Conservation (phyloP, 2,797 vertebrate species). For the Poecilia gillii region DNA sequence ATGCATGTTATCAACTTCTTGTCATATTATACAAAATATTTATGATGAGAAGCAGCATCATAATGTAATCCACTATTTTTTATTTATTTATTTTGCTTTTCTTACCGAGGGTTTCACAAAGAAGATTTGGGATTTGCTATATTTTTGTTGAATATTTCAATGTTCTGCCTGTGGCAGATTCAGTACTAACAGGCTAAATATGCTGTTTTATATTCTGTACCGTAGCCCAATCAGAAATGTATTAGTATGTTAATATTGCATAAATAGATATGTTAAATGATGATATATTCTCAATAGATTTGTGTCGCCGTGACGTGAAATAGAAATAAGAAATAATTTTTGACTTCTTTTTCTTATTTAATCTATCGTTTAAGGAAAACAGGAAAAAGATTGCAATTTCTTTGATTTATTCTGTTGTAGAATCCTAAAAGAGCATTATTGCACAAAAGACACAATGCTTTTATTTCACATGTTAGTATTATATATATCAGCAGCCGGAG, state of each 20-base stretch:
- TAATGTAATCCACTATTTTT: not conserved
- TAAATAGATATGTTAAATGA: not conserved
- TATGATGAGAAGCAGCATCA: not conserved
- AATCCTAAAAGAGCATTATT: not conserved
- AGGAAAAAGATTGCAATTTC: not conserved
- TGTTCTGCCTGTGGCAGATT: not conserved
- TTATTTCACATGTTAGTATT: too few relatives aligned
- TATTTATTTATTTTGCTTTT: not conserved
- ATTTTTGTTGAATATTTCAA: not conserved
- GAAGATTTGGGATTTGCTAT: not conserved
- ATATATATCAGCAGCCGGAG: too few relatives aligned
- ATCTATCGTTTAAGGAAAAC: not conserved
- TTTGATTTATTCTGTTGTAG: not conserved
- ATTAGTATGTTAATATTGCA: not conserved
- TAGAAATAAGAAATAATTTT: too few relatives aligned
- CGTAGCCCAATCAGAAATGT: not conserved
- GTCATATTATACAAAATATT: not conserved
- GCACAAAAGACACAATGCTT: not conserved
- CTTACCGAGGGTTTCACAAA: not conserved
- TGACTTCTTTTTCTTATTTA: not conserved
- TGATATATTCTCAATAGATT: not conserved
- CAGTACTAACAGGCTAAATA: too few relatives aligned
- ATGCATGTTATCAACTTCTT: not conserved
- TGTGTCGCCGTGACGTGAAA: not conserved
- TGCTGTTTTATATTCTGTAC: not conserved